Percentiles rank a stretch among this genome's conserved stretches.
These are phyloP conservation scores for Squalus acanthias DNA, from an alignment of 2,797 vertebrate species.

Conservation along the genomic window DNA sequence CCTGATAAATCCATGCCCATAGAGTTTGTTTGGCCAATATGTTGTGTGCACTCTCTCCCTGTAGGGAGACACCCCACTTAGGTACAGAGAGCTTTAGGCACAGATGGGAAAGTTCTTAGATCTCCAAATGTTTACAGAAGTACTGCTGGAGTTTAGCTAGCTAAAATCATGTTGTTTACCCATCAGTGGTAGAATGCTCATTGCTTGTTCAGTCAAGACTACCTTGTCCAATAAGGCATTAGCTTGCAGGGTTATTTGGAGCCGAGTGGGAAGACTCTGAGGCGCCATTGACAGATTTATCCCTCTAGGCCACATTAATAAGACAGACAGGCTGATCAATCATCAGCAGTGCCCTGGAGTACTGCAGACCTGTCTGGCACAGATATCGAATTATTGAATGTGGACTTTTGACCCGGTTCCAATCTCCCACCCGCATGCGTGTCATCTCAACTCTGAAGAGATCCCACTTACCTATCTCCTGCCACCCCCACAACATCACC, in stretches of 20 bases:
- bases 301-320: not conserved
- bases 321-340: not conserved
- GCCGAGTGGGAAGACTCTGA: not conserved
- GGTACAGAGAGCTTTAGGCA: not conserved
- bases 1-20: not conserved
- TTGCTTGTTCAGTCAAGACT: not conserved
- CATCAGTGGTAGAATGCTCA: not conserved
- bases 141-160: not conserved
- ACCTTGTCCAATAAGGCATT: not conserved
- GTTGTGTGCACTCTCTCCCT: not conserved
- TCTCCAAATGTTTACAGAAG: not conserved
- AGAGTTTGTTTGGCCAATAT: not conserved
- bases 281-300: not conserved
- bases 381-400: not conserved
- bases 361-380: not conserved
- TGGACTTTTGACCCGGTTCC: not conserved
- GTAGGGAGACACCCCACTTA: not conserved
- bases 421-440: not conserved
- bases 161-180: not conserved
- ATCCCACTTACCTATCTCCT: not conserved
- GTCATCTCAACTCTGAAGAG: not conserved
- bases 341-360: not conserved
- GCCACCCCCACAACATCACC: not conserved
- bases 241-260: not conserved
- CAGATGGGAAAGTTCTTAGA: not conserved